Conservation (phyloP, 2,113 vertebrate species). For the Oryzias curvinotus region DNA sequence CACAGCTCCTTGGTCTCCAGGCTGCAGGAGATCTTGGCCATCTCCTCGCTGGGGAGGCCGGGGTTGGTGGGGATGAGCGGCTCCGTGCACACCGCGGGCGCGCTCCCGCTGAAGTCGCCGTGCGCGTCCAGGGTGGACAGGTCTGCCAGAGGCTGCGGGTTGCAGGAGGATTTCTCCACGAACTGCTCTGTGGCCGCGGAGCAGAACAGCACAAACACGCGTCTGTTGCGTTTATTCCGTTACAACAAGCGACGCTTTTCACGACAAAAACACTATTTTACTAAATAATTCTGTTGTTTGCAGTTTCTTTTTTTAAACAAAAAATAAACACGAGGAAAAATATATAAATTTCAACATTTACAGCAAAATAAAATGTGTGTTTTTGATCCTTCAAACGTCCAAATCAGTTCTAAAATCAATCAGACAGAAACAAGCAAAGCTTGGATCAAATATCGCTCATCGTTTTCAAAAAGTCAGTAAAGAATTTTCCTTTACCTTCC, state of each 20-base stretch:
- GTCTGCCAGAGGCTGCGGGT: constrained; percentile 85
- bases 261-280: no score
- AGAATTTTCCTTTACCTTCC: not conserved
- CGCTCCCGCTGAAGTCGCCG: constrained; percentile 81
- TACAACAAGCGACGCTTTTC: no score
- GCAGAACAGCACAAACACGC: no score
- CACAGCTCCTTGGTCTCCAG: constrained; percentile 98
- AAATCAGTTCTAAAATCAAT: not conserved
- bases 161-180: constrained; percentile 93
- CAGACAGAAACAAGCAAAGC: not conserved
- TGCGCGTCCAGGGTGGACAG: constrained; percentile 85
- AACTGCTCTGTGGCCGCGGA: constrained; percentile 84
- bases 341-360: no score
- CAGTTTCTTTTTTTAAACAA: no score
- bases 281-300: no score
- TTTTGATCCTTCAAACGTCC: no score
- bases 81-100: constrained; percentile 87
- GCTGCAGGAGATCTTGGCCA: constrained; percentile 96
- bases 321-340: no score
- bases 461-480: not conserved
- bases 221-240: no score
- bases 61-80: constrained; percentile 94
- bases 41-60: constrained; percentile 91
- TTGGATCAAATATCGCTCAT: not conserved
- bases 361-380: no score